These are phyloP conservation scores for Stichopus chloronotus DNA, from an alignment of 35 echinoderm and acorn worm genomes.

Conservation along the genomic window DNA sequence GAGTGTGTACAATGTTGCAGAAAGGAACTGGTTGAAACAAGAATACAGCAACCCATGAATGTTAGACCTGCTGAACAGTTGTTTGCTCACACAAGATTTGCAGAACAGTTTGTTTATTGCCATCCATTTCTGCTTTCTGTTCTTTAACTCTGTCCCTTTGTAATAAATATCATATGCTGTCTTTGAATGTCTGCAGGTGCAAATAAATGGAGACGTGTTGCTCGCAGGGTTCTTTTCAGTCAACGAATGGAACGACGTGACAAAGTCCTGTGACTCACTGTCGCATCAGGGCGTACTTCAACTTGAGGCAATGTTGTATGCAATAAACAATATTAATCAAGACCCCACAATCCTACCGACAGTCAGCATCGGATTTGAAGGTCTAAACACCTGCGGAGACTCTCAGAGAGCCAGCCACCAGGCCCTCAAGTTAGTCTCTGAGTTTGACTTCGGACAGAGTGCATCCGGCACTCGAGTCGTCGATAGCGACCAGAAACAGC, in stretches of 20 bases:
- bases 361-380: slow-evolving; percentile 76
- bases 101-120: too few species aligned
- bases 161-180: background rate
- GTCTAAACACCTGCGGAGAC: slow-evolving; percentile 74
- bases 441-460: slow-evolving; percentile 65
- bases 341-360: slow-evolving; percentile 62
- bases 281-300: slow-evolving; percentile 59
- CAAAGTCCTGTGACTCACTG: slow-evolving; percentile 48
- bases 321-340: slow-evolving; percentile 72
- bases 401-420: slow-evolving; percentile 49
- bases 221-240: slow-evolving; percentile 84
- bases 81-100: too few species aligned
- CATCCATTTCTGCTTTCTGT: too few species aligned
- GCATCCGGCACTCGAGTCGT: slow-evolving; percentile 67
- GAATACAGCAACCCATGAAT: too few species aligned
- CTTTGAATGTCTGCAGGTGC: slow-evolving; percentile 45
- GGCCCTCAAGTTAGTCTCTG: slow-evolving; percentile 59
- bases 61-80: too few species aligned
- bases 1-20: too few species aligned
- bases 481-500: slow-evolving; percentile 42
- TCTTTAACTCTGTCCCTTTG: too few species aligned
- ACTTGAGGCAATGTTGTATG: slow-evolving; percentile 86
- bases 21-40: too few species aligned
- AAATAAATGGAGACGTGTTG: slow-evolving; percentile 79
- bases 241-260: slow-evolving; percentile 35